Base-by-base conservation (phyloP, 2,797 vertebrate genomes). In the Cichlasoma orientale region DNA sequence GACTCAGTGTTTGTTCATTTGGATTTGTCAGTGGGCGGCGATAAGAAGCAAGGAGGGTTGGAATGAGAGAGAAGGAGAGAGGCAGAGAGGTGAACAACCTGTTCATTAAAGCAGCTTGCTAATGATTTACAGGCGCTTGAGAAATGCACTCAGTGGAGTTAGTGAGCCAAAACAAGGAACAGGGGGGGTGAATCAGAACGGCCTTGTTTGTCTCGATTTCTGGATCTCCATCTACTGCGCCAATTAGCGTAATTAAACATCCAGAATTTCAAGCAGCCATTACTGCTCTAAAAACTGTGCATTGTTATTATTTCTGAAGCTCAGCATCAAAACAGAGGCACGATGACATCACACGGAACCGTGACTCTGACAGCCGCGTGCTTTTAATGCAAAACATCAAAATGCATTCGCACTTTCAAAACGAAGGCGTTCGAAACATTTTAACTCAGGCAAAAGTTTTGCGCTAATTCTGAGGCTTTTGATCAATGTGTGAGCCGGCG, bases 1-100 rank as follows among this genome's bases (percentile, higher is more conserved):
- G 94, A 95, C 92, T 95, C 92, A 90, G 70, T 93, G 92, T 94
- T 93, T 94, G 88, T 86, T 84, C 84, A 63, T 91, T 93, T 83
- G 86, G 87, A 89, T 92, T 89, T 86, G 86, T 93, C 92, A 92
- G 79, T 88, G 75, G 78, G 72, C 3, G 10, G 56, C 23, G 94
- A 93, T 92, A 92, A 92, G 86, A 82, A 74, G 41, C n/a, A 66
- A 44, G 66, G 78, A 77, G 63, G 61, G 70, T 23, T 19, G 10
- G 63, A 70, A 36, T 5, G 82, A 72, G 36, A 56, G 27, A 59
- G 74, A 74, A 36, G 19, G 13, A 68, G 44, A 36, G 80, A 29
- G 21, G 36, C 33, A 50, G 55, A 75, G 69, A 76, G 78, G 74
- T 81, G 73, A 84, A 83, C 71, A 82, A 77, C 75, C 74, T 73